Percentiles rank a stretch among this genome's conserved stretches.
These are phyloP conservation scores for Glomeris marginata DNA, from an alignment of 2,888 invertebrate genomes.

Conservation along the genomic window DNA sequence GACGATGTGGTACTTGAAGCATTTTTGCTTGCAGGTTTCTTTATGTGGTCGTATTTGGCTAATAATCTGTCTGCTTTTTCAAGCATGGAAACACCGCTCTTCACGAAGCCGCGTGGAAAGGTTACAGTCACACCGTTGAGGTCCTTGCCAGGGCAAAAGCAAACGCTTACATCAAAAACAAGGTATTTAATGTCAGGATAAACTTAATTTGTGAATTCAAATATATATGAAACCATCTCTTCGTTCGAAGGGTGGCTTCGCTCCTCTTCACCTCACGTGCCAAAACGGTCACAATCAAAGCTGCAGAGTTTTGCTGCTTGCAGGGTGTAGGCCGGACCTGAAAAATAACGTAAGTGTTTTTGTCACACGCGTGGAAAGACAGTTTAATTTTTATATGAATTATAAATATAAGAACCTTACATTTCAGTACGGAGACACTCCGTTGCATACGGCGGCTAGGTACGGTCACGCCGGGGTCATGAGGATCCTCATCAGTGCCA, in stretches of 20 bases:
- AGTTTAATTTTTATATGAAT: not conserved
- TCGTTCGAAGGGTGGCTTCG: conserved; percentile 56
- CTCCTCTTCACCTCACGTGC: conserved; percentile 83
- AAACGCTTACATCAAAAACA: conserved; percentile 29
- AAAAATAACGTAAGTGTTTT: conserved; percentile 62
- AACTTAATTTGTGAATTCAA: not conserved
- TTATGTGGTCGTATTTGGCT: not conserved
- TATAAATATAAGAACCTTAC: not conserved
- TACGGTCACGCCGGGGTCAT: conserved; percentile 95
- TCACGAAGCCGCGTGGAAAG: conserved; percentile 92
- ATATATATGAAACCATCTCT: conserved; percentile 4
- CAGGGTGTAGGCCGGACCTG: conserved; percentile 70
- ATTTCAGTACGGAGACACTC: conserved; percentile 79
- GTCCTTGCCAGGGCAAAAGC: conserved; percentile 51
- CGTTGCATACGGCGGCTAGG: conserved; percentile 83
- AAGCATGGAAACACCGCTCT: conserved; percentile 87
- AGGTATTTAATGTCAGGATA: conserved; percentile 20
- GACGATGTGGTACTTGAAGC: conserved; percentile 50
- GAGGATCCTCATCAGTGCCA: conserved; percentile 79
- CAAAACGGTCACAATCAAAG: conserved; percentile 96
- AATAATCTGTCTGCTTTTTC: conserved; percentile 21
- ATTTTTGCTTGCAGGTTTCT: not conserved
- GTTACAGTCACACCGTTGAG: conserved; percentile 70
- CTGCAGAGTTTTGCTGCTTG: conserved; percentile 69
- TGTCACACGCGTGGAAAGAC: too few relatives aligned